phyloP scores from a whole-genome alignment of 2,797 vertebrate species.

The Balearica regulorum region DNA sequence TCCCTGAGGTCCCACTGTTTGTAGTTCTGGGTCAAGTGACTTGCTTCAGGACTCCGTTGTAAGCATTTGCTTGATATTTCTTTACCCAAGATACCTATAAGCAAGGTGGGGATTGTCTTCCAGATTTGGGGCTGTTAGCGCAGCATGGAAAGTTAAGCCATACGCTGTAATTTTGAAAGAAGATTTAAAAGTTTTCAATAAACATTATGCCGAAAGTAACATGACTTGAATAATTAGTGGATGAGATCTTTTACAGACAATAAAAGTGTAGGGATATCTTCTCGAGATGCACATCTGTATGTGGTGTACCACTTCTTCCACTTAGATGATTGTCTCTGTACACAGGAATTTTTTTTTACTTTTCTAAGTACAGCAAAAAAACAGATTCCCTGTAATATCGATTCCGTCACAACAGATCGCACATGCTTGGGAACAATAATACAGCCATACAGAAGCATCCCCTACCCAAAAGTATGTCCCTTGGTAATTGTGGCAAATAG shows the following conservation, averaged over 20 bases:
- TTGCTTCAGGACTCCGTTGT: not conserved
- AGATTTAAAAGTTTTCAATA: not conserved
- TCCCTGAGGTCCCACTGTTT: not conserved
- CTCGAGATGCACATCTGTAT: not conserved
- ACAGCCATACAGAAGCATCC: accelerated
- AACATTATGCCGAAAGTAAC: not conserved
- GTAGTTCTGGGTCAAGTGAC: not conserved
- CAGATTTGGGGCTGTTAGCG: not conserved
- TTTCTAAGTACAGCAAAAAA: not conserved
- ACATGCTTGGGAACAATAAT: not conserved
- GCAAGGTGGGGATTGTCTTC: not conserved
- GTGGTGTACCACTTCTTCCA: not conserved
- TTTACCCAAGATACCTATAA: not conserved
- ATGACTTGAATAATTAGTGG: not conserved
- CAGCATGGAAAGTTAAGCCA: not conserved
- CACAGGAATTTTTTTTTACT: not conserved
- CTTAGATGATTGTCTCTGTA: not conserved
- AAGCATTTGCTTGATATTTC: not conserved
- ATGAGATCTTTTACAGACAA: not conserved
- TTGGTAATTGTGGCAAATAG: not conserved
- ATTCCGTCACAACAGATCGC: not conserved
- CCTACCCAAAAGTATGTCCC: not conserved
- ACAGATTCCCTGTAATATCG: not conserved
- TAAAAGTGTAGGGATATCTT: not conserved
- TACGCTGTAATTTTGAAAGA: not conserved